Percentiles rank a stretch among this genome's conserved stretches.
phyloP scores from a whole-genome alignment of 2,888 invertebrate genomes.

The Cantharis flavilabris region DNA sequence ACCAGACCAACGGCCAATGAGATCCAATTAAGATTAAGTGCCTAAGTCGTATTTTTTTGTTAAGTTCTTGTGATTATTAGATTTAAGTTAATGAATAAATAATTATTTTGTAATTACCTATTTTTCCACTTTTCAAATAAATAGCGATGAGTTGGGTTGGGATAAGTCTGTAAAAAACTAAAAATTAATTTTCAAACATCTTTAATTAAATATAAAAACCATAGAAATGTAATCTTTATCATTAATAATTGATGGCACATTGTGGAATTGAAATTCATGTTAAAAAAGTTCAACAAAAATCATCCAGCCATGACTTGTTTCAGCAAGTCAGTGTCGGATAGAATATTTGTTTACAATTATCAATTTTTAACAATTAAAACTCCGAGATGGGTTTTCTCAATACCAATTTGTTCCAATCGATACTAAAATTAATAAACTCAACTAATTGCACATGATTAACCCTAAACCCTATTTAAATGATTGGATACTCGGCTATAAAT shows the following conservation, averaged over 20 bases:
- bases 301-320: background rate
- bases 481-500: background rate
- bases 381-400: background rate
- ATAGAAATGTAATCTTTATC: background rate
- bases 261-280: background rate
- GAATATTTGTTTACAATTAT: background rate
- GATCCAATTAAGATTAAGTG: constrained; percentile 56
- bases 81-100: background rate
- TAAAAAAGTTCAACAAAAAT: background rate
- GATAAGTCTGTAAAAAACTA: background rate
- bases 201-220: background rate
- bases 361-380: background rate
- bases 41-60: background rate
- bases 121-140: no score
- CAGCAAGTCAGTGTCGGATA: background rate
- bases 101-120: background rate
- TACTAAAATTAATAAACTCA: background rate
- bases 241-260: background rate
- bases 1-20: constrained; percentile 77
- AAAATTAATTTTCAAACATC: background rate
- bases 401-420: background rate
- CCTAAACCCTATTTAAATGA: background rate
- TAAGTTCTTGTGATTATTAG: background rate
- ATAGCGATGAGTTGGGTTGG: no score
- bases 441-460: background rate